A percentile compares a stretch with the other conserved stretches of the same genome.
Evolutionary conservation across 2,797 vertebrate genomes (phyloP).

Genomic region (Epinephelus awoara): DNA sequence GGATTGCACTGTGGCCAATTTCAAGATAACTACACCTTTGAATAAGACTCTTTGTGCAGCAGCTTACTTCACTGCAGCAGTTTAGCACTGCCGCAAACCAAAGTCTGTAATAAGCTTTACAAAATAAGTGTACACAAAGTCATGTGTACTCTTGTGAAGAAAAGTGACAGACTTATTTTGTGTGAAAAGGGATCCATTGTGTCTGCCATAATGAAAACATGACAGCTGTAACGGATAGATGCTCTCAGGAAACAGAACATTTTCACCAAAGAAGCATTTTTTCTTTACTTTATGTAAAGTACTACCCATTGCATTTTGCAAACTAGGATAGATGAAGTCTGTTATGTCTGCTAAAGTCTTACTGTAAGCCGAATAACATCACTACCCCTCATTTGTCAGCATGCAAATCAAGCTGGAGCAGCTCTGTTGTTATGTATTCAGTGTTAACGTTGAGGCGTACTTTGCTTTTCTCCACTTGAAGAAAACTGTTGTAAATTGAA

Average conservation of each 20-base stretch:
- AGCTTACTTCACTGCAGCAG: neutral
- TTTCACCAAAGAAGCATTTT: neutral
- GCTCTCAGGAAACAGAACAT: slow-evolving; percentile 6
- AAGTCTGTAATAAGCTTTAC: slow-evolving; percentile 30
- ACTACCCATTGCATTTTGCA: neutral
- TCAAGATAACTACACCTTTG: slow-evolving; percentile 37
- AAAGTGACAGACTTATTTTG: neutral
- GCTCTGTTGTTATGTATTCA: neutral
- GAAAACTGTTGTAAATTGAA: neutral
- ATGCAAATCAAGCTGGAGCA: slow-evolving; percentile 34
- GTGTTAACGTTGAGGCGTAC: neutral
- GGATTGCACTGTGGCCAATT: slow-evolving; percentile 5
- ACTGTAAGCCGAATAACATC: slow-evolving; percentile 7
- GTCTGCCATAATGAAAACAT: slow-evolving; percentile 15
- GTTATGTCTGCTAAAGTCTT: slow-evolving; percentile 17
- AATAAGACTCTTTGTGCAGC: slow-evolving; percentile 26
- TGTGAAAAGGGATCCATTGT: slow-evolving; percentile 6
- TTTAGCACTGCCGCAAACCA: neutral
- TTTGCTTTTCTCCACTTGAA: neutral
- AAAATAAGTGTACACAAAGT: slow-evolving; percentile 24
- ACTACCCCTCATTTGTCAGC: slow-evolving; percentile 13
- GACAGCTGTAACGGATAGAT: slow-evolving; percentile 21
- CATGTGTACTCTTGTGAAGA: neutral
- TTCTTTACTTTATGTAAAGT: slow-evolving; percentile 3
- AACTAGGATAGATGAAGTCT: slow-evolving; percentile 10